Evolutionary conservation across 2,888 invertebrate species (phyloP), one percentile per base, ranked within the genome.

Genomic region (Dasysyrphus albostriatus): DNA sequence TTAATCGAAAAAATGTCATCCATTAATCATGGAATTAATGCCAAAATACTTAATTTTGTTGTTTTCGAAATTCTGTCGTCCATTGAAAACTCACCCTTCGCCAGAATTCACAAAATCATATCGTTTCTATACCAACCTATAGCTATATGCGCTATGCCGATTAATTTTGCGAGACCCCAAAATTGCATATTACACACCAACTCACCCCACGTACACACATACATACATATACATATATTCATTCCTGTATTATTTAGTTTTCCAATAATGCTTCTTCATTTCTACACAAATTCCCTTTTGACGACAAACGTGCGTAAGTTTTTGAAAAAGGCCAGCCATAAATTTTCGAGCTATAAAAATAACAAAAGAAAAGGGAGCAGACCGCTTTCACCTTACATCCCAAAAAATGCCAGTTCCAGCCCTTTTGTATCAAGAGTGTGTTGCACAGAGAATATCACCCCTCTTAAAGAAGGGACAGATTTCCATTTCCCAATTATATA

Each of bases 101-200:
- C 6, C 14, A 42, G 10, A 61, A 42, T 24, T 42, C 14, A 39
- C 42, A 14, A 61, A 61, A 61, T 24, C 16, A 32, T 34, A 37
- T 58, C 1, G 16, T 58, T 16, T 34, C 16, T 16, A 29, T 63
- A 16, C 63, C 29, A 65, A 65, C 44, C 47, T 24, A 24, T 24
- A 24, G 24, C 24, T 24, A 24, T 24, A 24, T 24, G 24, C 24
- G 24, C 24, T 9, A 44, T 37, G 16, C 12, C 65, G 47, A 65
- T 65, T 65, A 65, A 65, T 65, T 65, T 65, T 65, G 44, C 65
- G 12, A 65, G 32, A 65, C 65, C 65, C 65, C 32, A 65, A 65
- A 42, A 65, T 65, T 65, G 65, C 65, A 65, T 44, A 24, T 63
- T 63, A 44, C 14, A 39, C 61, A 39, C 19, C 61, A 44, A 44